Percentiles rank a stretch among this genome's conserved stretches.
These are phyloP conservation scores for Cephalopterus ornatus DNA, from an alignment of 2,113 vertebrate species.

Conservation along the genomic window DNA sequence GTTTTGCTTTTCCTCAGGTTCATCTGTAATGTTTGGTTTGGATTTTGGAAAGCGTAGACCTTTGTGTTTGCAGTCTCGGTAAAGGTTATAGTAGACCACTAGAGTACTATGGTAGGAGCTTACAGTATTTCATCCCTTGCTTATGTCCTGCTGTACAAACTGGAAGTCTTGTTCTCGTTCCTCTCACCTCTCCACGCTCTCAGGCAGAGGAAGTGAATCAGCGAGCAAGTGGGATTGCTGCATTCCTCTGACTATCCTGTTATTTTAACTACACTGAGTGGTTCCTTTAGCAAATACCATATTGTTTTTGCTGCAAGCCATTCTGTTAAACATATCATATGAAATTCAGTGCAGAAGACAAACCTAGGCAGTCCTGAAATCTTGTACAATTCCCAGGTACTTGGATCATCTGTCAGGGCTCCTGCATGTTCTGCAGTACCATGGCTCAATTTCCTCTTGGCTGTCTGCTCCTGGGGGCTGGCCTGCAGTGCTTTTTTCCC, in stretches of 20 bases:
- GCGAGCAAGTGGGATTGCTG: neutral
- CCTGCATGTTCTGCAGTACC: neutral
- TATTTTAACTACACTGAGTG: neutral
- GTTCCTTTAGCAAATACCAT: neutral
- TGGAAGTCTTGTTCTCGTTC: neutral
- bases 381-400: neutral
- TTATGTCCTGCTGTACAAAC: neutral
- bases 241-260: neutral
- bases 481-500: neutral
- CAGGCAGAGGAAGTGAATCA: neutral
- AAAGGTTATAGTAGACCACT: neutral
- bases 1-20: neutral
- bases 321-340: neutral
- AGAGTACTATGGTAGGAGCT: neutral
- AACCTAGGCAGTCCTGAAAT: neutral
- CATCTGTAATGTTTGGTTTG: neutral
- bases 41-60: neutral
- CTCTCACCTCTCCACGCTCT: neutral
- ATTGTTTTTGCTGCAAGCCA: neutral
- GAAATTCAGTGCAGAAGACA: neutral
- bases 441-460: rapidly evolving
- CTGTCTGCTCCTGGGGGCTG: neutral
- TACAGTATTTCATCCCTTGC: neutral
- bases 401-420: neutral
- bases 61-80: neutral